Evolutionary conservation across 2,888 invertebrate species (phyloP).

Genomic region (Meteorus colon): DNA sequence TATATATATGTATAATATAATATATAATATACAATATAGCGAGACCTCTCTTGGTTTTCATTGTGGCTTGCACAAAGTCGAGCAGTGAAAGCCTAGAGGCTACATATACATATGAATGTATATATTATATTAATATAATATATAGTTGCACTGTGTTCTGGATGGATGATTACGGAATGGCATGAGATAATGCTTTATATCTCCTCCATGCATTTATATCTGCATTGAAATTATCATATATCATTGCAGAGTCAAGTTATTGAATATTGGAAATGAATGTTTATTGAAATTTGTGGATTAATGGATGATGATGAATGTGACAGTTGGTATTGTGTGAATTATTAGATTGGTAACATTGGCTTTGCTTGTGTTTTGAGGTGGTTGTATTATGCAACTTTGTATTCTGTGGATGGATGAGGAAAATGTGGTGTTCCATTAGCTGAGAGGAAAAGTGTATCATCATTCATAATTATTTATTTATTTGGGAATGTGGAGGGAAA

Average conservation of each 20-base stretch:
- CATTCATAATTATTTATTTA: too few species aligned
- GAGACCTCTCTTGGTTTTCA: constrained; percentile 1
- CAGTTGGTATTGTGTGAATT: not conserved
- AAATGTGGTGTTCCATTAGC: too few species aligned
- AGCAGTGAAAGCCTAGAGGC: constrained; percentile 31
- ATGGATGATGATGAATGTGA: not conserved
- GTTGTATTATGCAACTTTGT: too few species aligned
- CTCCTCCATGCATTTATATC: not conserved
- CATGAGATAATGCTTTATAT: not conserved
- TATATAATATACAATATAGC: not conserved
- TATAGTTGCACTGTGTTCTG: constrained; percentile 18
- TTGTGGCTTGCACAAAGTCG: constrained; percentile 28
- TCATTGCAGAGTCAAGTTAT: constrained; percentile 7
- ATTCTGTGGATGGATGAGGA: too few species aligned
- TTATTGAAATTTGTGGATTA: not conserved
- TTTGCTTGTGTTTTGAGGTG: too few species aligned
- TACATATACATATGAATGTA: constrained; percentile 5
- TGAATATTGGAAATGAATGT: not conserved
- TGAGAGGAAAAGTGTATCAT: too few species aligned
- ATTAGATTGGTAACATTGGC: too few species aligned
- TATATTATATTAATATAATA: constrained; percentile 10
- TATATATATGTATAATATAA: not conserved
- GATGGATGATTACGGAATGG: constrained; percentile 4
- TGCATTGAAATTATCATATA: constrained; percentile 7
- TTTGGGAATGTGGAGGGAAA: too few species aligned